A percentile compares a stretch with the other conserved stretches of the same genome.
Evolutionary conservation across 2,113 vertebrate species (phyloP).

Genomic region (Corynorhinus townsendii): DNA sequence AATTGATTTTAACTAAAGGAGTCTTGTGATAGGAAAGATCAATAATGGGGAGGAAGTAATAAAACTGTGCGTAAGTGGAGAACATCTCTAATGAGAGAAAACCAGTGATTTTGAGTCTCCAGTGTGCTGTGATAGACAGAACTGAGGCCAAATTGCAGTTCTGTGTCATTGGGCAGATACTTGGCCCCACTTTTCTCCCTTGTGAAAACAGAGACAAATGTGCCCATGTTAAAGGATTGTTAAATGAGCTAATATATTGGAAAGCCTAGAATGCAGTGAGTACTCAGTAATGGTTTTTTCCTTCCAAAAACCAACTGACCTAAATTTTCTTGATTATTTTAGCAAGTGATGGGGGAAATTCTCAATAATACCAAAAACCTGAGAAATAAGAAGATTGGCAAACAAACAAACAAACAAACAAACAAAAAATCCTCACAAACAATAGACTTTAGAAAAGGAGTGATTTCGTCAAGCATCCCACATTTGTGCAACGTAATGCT

Average conservation of each 20-base stretch:
- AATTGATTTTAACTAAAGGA: neutral
- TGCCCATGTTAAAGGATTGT: neutral
- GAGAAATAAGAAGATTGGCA: neutral
- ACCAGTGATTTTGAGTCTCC: neutral
- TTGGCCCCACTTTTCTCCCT: neutral
- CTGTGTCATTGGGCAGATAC: neutral
- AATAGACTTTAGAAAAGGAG: neutral
- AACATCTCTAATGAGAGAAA: neutral
- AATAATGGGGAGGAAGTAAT: neutral
- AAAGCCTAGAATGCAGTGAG: neutral
- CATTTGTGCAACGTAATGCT: neutral
- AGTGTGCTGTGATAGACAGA: neutral
- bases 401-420: neutral
- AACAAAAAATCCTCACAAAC: neutral
- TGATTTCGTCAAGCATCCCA: neutral
- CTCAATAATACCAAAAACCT: neutral
- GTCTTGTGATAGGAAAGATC: neutral
- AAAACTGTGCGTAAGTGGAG: neutral
- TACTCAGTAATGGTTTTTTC: neutral
- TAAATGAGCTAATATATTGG: neutral
- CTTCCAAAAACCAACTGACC: neutral
- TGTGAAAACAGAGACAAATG: neutral
- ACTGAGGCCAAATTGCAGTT: neutral
- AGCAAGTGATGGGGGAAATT: slow-evolving; percentile 1
- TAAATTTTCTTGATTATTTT: neutral